Evolutionary conservation across 2,888 invertebrate species (phyloP), one percentile per base, ranked within the genome.

Genomic region (Ophraella communa): DNA sequence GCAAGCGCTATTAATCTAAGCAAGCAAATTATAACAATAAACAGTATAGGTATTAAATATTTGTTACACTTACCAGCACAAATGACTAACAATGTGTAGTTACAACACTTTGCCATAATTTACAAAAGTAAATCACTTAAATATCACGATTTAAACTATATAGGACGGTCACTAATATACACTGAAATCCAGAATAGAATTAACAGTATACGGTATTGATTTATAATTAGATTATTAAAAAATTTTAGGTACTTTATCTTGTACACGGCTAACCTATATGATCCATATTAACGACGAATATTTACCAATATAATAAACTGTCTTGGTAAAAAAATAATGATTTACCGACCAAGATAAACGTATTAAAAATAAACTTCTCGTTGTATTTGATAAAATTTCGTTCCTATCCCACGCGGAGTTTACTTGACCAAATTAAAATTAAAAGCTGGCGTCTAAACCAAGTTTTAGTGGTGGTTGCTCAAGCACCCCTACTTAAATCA

Each of bases 21-120:
- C n/a, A n/a, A n/a, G n/a, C n/a, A n/a, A n/a, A n/a, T n/a, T n/a
- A n/a, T 30, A 30, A 30, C 3, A 30, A 30, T 30, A 30, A 30
- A 30, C 30, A 30, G 2, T 30, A n/a, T n/a, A n/a, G n/a, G n/a
- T n/a, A n/a, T n/a, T n/a, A n/a, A n/a, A n/a, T 8, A 8, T 4
- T 30, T 21, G 33, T 8, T 55, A 14, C 24, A 55, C 44, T 55
- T 55, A 55, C 55, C 55, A 24, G 55, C 44, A 30, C 55, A 55
- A 17, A 42, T 55, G 10, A 55, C 55, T 18, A 55, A 55, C 4
- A 55, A 18, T 4, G 55, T 44, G n/a, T 55, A 55, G 42, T 30
- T 55, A 24, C 17, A 44, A 44, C 17, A 42, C n/a, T 44, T 55
- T 42, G 42, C 44, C 55, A 55, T 55, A 14, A 24, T 55, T 44